phyloP scores from a whole-genome alignment of 2,113 vertebrate species.

The Caretta caretta region DNA sequence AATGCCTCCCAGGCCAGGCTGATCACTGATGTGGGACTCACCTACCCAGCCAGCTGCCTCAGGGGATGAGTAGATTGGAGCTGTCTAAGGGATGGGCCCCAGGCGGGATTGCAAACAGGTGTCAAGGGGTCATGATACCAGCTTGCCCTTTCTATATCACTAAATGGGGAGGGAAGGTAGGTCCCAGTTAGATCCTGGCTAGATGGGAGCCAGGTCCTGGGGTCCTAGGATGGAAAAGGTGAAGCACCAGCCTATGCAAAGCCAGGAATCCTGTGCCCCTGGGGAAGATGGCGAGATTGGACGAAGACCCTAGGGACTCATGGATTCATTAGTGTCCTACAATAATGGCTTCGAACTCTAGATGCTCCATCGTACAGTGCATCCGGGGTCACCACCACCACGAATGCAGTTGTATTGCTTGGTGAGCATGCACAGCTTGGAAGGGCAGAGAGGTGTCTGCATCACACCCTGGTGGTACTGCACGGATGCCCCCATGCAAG shows the following conservation, averaged over 20 bases:
- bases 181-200: background rate
- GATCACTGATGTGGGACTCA: background rate
- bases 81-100: background rate
- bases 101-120: background rate
- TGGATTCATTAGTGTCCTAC: background rate
- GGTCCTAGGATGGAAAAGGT: background rate
- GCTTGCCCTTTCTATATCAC: background rate
- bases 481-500: background rate
- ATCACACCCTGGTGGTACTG: background rate
- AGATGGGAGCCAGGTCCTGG: background rate
- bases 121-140: background rate
- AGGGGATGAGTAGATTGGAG: rapidly evolving
- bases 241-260: background rate
- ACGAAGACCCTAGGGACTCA: background rate
- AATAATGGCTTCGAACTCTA: background rate
- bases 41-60: background rate
- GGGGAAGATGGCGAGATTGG: background rate
- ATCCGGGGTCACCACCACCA: too few species aligned
- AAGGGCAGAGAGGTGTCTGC: background rate
- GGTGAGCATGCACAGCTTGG: background rate
- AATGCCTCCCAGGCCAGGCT: background rate
- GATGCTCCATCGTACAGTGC: background rate
- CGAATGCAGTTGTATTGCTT: background rate
- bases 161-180: background rate
- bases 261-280: background rate